Conservation (phyloP, 2,888 invertebrate species). For the Opisthograptis luteolata region DNA sequence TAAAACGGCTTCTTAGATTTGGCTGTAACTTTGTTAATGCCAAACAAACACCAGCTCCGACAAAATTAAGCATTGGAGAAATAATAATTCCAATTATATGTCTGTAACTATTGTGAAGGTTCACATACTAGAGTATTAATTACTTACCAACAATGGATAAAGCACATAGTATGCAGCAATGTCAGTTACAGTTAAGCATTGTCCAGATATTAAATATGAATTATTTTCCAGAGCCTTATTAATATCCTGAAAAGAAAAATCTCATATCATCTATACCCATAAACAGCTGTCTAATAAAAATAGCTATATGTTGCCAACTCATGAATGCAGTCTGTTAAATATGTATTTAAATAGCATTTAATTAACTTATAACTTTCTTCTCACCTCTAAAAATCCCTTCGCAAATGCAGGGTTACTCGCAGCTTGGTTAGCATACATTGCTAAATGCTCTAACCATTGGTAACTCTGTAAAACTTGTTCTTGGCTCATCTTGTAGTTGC, state of each 20-base stretch:
- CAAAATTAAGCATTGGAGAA: too few species aligned
- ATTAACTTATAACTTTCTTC: too few species aligned
- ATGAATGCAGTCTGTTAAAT: too few species aligned
- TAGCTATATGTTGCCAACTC: too few species aligned
- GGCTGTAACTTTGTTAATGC: too few species aligned
- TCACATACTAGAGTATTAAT: too few species aligned
- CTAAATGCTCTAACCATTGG: constrained; percentile 88
- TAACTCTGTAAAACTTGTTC: constrained; percentile 76
- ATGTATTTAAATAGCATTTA: too few species aligned
- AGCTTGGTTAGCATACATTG: constrained; percentile 81
- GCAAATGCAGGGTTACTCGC: constrained; percentile 67
- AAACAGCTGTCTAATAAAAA: too few species aligned
- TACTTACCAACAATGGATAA: constrained; percentile 86
- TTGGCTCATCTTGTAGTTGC: constrained; percentile 61
- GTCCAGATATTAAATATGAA: constrained; percentile 70
- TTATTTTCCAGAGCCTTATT: constrained; percentile 66
- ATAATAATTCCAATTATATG: too few species aligned
- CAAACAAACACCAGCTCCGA: too few species aligned
- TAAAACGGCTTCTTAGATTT: too few species aligned
- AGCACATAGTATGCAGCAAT: constrained; percentile 88
- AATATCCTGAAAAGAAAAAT: constrained; percentile 63
- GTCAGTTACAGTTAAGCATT: constrained; percentile 86
- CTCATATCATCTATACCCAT: background rate
- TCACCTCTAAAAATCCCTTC: constrained; percentile 80
- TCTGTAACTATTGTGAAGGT: too few species aligned